Base-by-base conservation (phyloP, 2,113 vertebrate genomes). In the Delphinapterus leucas region DNA sequence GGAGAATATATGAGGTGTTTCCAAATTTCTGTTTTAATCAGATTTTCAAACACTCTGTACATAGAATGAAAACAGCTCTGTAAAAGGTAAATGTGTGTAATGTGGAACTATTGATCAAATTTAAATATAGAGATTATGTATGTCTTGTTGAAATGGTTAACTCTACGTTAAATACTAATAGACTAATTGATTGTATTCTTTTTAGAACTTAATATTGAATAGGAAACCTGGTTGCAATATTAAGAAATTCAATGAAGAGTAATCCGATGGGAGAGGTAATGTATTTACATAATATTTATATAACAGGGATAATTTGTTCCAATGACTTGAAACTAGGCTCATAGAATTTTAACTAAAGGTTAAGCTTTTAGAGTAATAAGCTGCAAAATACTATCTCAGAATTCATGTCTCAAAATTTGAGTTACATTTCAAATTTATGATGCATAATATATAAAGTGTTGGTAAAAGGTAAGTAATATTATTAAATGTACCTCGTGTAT, bases 321-420 rank as follows among this genome's bases (percentile, higher is more conserved):
- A 86, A 23, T 92, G 61, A 36, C 31, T 93, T 93, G 21, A 96
- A 88, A 38, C 28, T 31, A 88, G 58, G 11, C 26, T 93, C 70
- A 80, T 26, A 83, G 60, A 92, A 88, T 92, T 97, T 95, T 90
- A 85, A 90, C 31, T 60, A 53, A 92, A 96, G n/a, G 31, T 67
- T 95, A 89, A 91, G 17, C 2, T 95, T 96, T 95, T 58, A 58
- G 74, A 92, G 25, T 36, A 92, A 84, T 36, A 67, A 49, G 0
- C 26, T 73, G 88, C 3, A 17, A 80, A 93, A 90, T 67, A 83
- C 21, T 89, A 82, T 49, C 36, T 14, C 1, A 44, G 60, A 92
- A 31, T 60, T 90, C 41, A 67, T 7, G 5, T 77, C 49, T 94
- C 11, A 76, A 95, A 61, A 20, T 92, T 88, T 76, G 63, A 63